Conservation (phyloP, 2,888 invertebrate species). For the Sphecodes monilicornis region DNA sequence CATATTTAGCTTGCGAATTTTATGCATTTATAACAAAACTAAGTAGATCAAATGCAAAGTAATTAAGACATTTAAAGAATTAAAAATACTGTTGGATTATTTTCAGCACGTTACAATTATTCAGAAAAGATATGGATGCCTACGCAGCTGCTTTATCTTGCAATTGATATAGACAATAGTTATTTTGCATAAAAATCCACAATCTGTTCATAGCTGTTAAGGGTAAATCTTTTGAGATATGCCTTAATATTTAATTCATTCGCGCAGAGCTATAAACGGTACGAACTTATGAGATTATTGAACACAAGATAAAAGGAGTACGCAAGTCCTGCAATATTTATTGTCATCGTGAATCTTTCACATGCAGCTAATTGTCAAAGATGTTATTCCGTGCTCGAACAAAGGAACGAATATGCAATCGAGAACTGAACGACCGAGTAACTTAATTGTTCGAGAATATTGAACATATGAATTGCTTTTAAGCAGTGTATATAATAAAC, state of each 20-base stretch:
- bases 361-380: neutral
- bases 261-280: neutral
- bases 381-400: neutral
- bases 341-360: neutral
- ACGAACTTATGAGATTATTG: neutral
- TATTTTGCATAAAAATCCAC: neutral
- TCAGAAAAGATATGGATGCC: neutral
- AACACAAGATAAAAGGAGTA: neutral
- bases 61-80: no score
- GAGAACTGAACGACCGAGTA: neutral
- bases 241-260: neutral
- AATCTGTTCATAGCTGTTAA: neutral
- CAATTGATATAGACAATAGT: neutral
- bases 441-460: conserved; percentile 9
- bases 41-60: no score
- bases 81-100: no score
- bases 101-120: neutral
- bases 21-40: no score
- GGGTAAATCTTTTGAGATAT: neutral
- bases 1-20: no score
- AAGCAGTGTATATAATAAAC: conserved; percentile 6
- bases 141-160: neutral
- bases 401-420: neutral
- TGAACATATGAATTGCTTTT: conserved; percentile 14
- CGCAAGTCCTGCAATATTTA: neutral